Conservation (phyloP, 1,140 invertebrate genomes). For the Drosophila kohkoa region DNA sequence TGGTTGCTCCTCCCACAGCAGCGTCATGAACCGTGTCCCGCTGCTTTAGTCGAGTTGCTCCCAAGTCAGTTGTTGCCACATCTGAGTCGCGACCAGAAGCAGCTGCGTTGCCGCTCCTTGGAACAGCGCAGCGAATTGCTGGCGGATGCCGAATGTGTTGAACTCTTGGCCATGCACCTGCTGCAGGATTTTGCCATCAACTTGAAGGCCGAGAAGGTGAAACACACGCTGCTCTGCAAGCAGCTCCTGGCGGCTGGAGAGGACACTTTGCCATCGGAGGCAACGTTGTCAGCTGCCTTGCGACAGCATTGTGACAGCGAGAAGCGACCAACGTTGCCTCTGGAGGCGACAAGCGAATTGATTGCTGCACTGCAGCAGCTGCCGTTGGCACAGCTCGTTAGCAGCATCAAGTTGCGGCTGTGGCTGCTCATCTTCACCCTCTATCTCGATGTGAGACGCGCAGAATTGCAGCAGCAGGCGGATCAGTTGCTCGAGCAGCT, state of each 20-base stretch:
- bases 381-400: conserved; percentile 47
- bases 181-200: conserved; percentile 22
- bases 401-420: conserved; percentile 47
- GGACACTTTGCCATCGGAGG: neutral
- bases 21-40: conserved; percentile 4
- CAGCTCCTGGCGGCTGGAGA: conserved; percentile 11
- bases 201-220: conserved; percentile 33
- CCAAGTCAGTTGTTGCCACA: conserved; percentile 21
- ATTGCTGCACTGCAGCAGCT: conserved; percentile 44
- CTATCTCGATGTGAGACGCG: conserved; percentile 37
- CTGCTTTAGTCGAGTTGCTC: conserved; percentile 46
- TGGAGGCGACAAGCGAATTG: conserved; percentile 9
- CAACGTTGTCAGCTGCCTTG: conserved; percentile 5
- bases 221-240: conserved; percentile 46
- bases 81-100: conserved; percentile 50
- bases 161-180: conserved; percentile 45
- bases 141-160: conserved; percentile 59
- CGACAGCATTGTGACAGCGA: conserved; percentile 7
- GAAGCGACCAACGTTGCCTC: conserved; percentile 36
- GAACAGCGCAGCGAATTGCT: conserved; percentile 15
- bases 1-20: conserved; percentile 49
- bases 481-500: conserved; percentile 45
- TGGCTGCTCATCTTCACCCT: conserved; percentile 58
- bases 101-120: conserved; percentile 26
- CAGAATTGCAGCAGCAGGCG: conserved; percentile 16